phyloP scores from a whole-genome alignment of 2,888 invertebrate species.

The Anticlea derivata region DNA sequence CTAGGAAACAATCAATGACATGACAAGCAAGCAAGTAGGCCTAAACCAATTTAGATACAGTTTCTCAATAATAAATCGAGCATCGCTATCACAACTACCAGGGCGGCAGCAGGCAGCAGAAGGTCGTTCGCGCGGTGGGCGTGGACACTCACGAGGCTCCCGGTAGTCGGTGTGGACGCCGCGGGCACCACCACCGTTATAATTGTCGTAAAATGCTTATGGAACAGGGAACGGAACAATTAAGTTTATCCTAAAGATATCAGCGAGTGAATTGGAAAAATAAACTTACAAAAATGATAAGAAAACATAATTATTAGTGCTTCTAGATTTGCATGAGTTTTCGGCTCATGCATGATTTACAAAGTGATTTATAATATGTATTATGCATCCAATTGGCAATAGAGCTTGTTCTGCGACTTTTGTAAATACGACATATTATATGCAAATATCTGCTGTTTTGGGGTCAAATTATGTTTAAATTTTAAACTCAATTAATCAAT shows the following conservation, averaged over 20 bases:
- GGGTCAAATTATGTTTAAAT: too few species aligned
- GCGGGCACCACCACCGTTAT: slow-evolving; percentile 28
- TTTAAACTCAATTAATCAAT: too few species aligned
- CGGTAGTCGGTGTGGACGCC: slow-evolving; percentile 40
- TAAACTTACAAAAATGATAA: neutral
- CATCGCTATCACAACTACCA: slow-evolving; percentile 29
- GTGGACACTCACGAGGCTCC: slow-evolving; percentile 42
- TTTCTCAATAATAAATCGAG: slow-evolving; percentile 9
- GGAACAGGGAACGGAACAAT: slow-evolving; percentile 7
- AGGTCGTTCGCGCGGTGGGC: slow-evolving; percentile 42
- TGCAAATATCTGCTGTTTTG: too few species aligned
- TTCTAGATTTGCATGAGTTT: too few species aligned
- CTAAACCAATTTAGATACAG: slow-evolving; percentile 9
- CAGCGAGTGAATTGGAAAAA: slow-evolving; percentile 6
- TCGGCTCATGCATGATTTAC: too few species aligned
- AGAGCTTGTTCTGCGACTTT: too few species aligned
- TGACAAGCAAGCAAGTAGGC: neutral
- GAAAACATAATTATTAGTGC: too few species aligned
- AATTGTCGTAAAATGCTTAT: slow-evolving; percentile 30
- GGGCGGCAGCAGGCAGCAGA: slow-evolving; percentile 36
- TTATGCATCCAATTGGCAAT: too few species aligned
- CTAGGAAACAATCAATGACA: too few species aligned
- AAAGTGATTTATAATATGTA: too few species aligned
- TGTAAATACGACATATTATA: too few species aligned
- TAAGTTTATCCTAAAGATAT: slow-evolving; percentile 13